Base-by-base conservation (phyloP, 2,797 vertebrate species). In the Champsocephalus gunnari region DNA sequence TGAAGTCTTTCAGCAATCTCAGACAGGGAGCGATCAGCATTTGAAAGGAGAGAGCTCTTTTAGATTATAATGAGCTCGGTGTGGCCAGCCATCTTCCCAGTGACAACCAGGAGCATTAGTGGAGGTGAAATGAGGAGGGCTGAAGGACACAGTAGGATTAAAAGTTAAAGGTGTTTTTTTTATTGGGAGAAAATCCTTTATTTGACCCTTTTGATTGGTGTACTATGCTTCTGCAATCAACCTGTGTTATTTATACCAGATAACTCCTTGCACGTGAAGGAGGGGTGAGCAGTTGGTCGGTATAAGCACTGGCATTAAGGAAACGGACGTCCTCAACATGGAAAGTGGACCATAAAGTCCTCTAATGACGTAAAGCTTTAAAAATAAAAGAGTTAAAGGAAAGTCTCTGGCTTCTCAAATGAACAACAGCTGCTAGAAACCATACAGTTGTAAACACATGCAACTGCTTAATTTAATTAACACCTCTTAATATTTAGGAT, bases 391-490 rank as follows among this genome's bases (percentile, higher is more conserved):
- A 50, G 49, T 58, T 76, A 17, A 57, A 57, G 53, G 28, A 32
- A 79, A 75, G 62, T 79, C 63, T 82, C 54, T 13, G 57, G 47
- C 16, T 69, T 50, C 21, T 71, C 56, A 82, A 81, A 89, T 68
- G 62, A 77, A 62, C 58, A 79, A 77, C 87, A 87, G 81, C 84
- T 91, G 81, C 47, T 73, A 64, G 51, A 75, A 79, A 71, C 41
- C 17, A 60, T 47, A n/a, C 51, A 8, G 12, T 44, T 72, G 55
- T 69, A 82, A 90, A 86, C 62, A 71, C 59, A 48, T 56, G 81
- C 79, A 82, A 72, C 74, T 82, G 73, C 68, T 84, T 83, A 79
- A 86, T 88, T 90, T 85, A 82, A 90, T 87, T 85, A 89, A 89
- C 87, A 85, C 87, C 80, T 85, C 69, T 73, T 81, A 55, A 72